These are phyloP conservation scores for Bacillus rossius DNA, from an alignment of 1,140 invertebrate genomes.

Conservation along the genomic window DNA sequence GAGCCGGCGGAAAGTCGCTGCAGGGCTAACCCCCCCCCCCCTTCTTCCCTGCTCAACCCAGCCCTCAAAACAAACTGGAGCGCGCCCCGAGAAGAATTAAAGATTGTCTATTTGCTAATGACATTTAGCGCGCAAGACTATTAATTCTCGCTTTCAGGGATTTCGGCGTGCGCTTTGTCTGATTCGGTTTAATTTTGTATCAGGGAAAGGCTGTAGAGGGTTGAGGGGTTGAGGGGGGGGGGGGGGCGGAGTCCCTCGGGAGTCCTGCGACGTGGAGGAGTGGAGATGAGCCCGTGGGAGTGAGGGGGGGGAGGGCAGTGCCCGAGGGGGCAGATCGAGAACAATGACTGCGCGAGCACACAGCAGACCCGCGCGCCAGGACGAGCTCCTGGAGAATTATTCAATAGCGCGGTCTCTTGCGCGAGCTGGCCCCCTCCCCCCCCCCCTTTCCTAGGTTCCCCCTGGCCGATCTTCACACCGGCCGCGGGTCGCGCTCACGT, in stretches of 20 bases:
- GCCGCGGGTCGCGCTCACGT: too few relatives aligned
- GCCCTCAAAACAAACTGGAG: too few relatives aligned
- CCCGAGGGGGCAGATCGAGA: not conserved
- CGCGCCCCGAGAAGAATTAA: constrained; percentile 9
- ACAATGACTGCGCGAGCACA: not conserved
- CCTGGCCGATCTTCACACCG: too few relatives aligned
- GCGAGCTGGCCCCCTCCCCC: too few relatives aligned
- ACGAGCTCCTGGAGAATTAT: not conserved
- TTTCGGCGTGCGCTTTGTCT: constrained; percentile 8
- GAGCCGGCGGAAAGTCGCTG: not conserved
- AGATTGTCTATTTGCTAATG: constrained; percentile 7
- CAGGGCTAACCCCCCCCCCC: not conserved
- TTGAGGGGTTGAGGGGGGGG: not conserved
- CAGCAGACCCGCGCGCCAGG: not conserved
- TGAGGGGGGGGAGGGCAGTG: not conserved
- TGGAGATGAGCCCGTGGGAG: not conserved
- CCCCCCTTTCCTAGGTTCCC: not conserved
- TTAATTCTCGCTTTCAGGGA: constrained; percentile 7
- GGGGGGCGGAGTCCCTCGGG: not conserved
- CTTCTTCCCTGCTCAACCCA: too few relatives aligned
- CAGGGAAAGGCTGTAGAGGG: not conserved
- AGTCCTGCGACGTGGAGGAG: too few relatives aligned
- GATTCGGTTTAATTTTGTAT: constrained; percentile 15
- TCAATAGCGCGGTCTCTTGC: too few relatives aligned
- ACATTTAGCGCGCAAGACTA: constrained; percentile 11